Evolutionary conservation across 92 coral and sea anemone species (phyloP).

Genomic region (Zoanthus solanderi): DNA sequence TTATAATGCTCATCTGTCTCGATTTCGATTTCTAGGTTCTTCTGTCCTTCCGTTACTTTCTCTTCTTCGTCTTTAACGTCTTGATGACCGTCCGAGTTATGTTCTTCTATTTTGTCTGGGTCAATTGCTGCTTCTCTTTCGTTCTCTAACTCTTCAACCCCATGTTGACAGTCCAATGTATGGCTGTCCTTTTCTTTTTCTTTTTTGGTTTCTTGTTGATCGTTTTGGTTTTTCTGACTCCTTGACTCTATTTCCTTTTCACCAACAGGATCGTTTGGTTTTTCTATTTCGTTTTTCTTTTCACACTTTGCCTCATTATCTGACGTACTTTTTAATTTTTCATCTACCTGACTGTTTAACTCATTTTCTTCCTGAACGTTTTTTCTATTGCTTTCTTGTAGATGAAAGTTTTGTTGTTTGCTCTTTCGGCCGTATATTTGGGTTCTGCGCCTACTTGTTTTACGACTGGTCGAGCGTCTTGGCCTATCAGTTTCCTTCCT

Average conservation of each 20-base stretch:
- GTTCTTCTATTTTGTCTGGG: background rate
- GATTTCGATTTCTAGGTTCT: background rate
- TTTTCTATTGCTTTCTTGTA: background rate
- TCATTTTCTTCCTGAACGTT: background rate
- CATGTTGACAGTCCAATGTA: background rate
- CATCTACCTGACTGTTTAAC: background rate
- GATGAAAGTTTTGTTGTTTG: background rate
- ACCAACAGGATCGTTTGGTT: background rate
- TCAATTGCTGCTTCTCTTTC: background rate
- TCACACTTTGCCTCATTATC: background rate
- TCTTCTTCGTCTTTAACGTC: background rate
- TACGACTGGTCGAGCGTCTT: background rate
- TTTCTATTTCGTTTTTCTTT: background rate
- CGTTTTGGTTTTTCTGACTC: background rate
- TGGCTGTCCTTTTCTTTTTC: background rate
- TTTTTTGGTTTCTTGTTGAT: no score
- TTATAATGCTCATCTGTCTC: background rate
- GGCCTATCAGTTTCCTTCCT: background rate
- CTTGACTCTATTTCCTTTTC: background rate
- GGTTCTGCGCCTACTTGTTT: background rate
- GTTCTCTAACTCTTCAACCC: background rate
- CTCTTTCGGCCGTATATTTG: background rate
- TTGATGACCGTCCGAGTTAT: background rate
- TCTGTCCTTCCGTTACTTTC: background rate
- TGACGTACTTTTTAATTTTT: background rate